Evolutionary conservation across 2,888 invertebrate species (phyloP), one percentile per base, ranked within the genome.

Genomic region (Anaspis maculata): DNA sequence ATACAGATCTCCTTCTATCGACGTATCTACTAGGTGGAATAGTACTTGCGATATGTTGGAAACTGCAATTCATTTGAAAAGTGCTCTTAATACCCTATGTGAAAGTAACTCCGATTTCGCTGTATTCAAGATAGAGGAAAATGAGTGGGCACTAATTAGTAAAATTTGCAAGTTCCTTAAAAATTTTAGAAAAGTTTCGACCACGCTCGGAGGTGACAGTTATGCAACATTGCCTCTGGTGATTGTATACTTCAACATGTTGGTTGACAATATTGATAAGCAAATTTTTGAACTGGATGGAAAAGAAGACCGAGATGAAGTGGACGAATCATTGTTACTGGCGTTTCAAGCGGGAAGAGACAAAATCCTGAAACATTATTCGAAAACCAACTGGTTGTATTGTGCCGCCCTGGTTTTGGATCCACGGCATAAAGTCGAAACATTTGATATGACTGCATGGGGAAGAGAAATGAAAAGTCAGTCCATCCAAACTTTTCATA

Each of bases 391-490:
- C 21, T 46, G 41, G 44, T 38, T 46, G 6, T 45, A 46, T 21
- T 41, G 46, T 30, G 29, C 30, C 25, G 34, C 33, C 13, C 31
- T 48, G 7, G 44, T 44, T 13, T 35, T 47, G 15, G 45, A 47
- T 32, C 46, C 43, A 21, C 39, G 44, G n/a, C 42, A 48, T 24
- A 45, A 42, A 37, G 21, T 44, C 2, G 38, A 42, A 25, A 45
- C 42, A 10, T 47, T 48, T 32, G 28, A 21, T 13, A 14, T 27
- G 4, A 45, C 46, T 10, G 19, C 31, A 24, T 42, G 41, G 43
- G 39, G 45, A 30, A 26, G 27, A 34, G 27, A 27, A 3, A n/a
- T 27, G 27, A 6, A 27, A 15, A 11, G 3, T 15, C n/a, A 27
- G 6, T 13, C 27, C n/a, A 10, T 15, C 2, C 13, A 29, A 14